These are phyloP conservation scores for Pipistrellus pygmaeus DNA, from an alignment of 2,797 vertebrate species.

Conservation along the genomic window DNA sequence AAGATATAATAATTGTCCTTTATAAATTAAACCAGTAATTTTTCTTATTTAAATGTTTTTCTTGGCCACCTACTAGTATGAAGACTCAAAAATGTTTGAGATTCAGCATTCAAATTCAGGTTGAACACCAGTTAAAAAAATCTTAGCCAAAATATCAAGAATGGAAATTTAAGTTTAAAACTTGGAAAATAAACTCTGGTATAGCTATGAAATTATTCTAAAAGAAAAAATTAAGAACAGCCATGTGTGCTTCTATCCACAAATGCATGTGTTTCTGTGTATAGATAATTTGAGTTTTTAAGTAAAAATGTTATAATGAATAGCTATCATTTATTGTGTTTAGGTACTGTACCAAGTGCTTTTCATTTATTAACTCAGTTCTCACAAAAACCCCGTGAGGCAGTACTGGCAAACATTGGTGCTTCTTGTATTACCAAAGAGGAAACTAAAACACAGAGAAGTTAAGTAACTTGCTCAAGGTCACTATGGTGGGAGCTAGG, in stretches of 20 bases:
- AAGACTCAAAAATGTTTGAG: background rate
- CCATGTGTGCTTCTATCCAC: background rate
- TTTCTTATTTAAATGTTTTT: constrained; percentile 48
- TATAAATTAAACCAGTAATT: constrained; percentile 37
- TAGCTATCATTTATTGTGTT: constrained; percentile 20
- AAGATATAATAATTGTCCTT: background rate
- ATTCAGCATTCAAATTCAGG: constrained; percentile 4
- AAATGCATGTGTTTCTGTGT: background rate
- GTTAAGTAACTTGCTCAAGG: background rate
- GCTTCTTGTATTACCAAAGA: background rate
- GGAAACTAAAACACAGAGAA: constrained; percentile 21
- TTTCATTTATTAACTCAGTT: constrained; percentile 5
- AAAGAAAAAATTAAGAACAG: background rate
- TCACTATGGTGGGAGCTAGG: background rate
- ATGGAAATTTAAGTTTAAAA: constrained; percentile 35
- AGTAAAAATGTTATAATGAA: constrained; percentile 55
- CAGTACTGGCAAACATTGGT: background rate
- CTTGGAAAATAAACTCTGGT: constrained; percentile 48
- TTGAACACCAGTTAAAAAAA: background rate
- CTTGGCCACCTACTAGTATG: background rate
- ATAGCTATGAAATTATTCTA: background rate
- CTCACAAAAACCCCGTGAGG: background rate
- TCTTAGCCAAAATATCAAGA: constrained; percentile 35
- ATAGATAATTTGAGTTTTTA: background rate
- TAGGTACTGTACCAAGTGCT: background rate